phyloP scores from a whole-genome alignment of 2,888 invertebrate genomes.

The Rhagophthalmus giganteus region DNA sequence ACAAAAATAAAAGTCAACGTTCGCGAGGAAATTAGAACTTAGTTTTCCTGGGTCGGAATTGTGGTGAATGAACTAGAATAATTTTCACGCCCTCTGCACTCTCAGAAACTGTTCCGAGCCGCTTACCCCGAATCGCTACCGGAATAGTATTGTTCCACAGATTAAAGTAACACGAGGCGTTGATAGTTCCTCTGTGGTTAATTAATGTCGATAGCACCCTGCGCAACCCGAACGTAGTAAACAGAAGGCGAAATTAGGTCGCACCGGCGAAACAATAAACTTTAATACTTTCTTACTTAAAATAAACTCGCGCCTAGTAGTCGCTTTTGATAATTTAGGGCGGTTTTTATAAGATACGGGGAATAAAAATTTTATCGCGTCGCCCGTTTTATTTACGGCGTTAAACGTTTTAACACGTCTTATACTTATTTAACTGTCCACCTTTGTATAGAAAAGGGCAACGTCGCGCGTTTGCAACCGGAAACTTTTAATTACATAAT shows the following conservation, averaged over 20 bases:
- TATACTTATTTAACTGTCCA: too few species aligned
- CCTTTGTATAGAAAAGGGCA: too few species aligned
- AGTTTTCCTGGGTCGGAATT: too few species aligned
- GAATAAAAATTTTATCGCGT: too few species aligned
- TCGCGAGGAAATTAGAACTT: too few species aligned
- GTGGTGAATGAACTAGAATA: constrained; percentile 1
- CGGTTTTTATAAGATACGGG: too few species aligned
- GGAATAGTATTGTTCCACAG: constrained; percentile 6
- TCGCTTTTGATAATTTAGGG: too few species aligned
- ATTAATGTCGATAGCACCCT: constrained; percentile 6
- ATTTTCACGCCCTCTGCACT: constrained; percentile 6
- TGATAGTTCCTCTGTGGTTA: constrained; percentile 6
- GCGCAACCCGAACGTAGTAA: constrained; percentile 2
- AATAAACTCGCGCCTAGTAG: too few species aligned
- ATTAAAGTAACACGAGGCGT: constrained; percentile 7
- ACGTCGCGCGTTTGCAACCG: background rate
- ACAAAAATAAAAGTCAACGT: too few species aligned
- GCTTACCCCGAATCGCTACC: constrained; percentile 2
- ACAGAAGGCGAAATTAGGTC: constrained; percentile 1
- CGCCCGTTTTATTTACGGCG: too few species aligned
- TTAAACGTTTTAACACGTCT: too few species aligned
- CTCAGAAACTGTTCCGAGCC: constrained; percentile 1
- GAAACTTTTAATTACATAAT: too few species aligned
- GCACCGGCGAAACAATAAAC: background rate
- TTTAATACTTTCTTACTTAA: background rate